phyloP scores from a whole-genome alignment of 2,888 invertebrate genomes.

The Scrobipalpa costella region DNA sequence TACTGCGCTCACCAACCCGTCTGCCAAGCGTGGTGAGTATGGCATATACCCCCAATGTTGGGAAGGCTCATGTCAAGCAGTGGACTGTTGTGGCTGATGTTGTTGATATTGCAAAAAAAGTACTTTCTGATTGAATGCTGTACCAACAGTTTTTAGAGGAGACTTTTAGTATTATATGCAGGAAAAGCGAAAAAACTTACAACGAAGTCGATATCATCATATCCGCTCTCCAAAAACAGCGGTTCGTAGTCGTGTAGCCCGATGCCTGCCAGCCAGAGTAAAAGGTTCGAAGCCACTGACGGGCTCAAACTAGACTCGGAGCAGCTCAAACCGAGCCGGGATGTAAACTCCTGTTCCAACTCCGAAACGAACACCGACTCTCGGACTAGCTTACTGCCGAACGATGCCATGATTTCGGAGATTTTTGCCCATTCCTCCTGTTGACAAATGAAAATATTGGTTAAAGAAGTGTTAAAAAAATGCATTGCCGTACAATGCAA shows the following conservation, averaged over 20 bases:
- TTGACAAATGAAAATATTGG: slow-evolving; percentile 35
- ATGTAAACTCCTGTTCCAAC: slow-evolving; percentile 89
- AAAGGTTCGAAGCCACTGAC: slow-evolving; percentile 84
- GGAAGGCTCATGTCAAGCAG: too few species aligned
- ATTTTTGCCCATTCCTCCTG: slow-evolving; percentile 98
- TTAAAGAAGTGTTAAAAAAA: background rate
- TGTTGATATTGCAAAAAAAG: too few species aligned
- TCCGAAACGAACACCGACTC: slow-evolving; percentile 90
- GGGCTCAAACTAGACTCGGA: slow-evolving; percentile 82
- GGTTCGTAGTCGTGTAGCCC: slow-evolving; percentile 92
- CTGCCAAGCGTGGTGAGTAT: too few species aligned
- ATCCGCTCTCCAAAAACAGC: slow-evolving; percentile 92
- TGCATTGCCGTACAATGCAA: too few species aligned
- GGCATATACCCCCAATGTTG: too few species aligned
- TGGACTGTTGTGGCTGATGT: too few species aligned
- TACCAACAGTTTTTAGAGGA: too few species aligned
- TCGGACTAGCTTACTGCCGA: slow-evolving; percentile 90
- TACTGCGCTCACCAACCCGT: too few species aligned
- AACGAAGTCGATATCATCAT: slow-evolving; percentile 95
- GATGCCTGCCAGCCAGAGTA: slow-evolving; percentile 89
- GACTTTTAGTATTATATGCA: background rate
- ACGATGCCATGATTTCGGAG: slow-evolving; percentile 96
- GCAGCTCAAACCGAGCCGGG: slow-evolving; percentile 83
- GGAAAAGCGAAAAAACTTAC: slow-evolving; percentile 82
- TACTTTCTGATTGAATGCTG: background rate